phyloP scores from a whole-genome alignment of 2,888 invertebrate species.

The Drosophila macrospina region DNA sequence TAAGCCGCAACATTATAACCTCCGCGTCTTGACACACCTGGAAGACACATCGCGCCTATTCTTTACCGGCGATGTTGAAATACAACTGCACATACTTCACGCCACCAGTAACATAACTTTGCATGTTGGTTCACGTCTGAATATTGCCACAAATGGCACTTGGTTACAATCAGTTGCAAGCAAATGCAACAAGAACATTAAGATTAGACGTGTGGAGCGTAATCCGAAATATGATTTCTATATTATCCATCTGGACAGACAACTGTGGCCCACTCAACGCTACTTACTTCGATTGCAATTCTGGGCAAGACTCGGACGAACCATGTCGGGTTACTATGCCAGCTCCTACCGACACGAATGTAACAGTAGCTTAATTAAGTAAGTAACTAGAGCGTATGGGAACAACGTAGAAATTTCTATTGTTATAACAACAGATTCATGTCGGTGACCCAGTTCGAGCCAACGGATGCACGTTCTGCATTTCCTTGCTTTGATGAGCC shows the following conservation, averaged over 20 bases:
- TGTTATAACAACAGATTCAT: slow-evolving; percentile 87
- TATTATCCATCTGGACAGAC: slow-evolving; percentile 86
- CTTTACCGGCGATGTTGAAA: slow-evolving; percentile 84
- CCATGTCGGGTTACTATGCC: slow-evolving; percentile 89
- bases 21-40: slow-evolving; percentile 85
- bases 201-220: slow-evolving; percentile 84
- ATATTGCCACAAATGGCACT: slow-evolving; percentile 17
- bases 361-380: slow-evolving; percentile 85
- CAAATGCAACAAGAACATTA: slow-evolving; percentile 16
- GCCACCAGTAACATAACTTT: slow-evolving; percentile 88
- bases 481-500: slow-evolving; percentile 98
- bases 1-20: slow-evolving; percentile 83
- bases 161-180: neutral
- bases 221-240: slow-evolving; percentile 87
- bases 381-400: slow-evolving; percentile 25
- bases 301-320: slow-evolving; percentile 87
- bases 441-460: slow-evolving; percentile 93
- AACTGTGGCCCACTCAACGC: slow-evolving; percentile 84
- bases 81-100: slow-evolving; percentile 81
- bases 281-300: slow-evolving; percentile 88
- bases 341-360: slow-evolving; percentile 88
- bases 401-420: neutral
- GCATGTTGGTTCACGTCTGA: slow-evolving; percentile 86
- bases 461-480: slow-evolving; percentile 90
- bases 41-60: slow-evolving; percentile 80